Evolutionary conservation across 2,113 vertebrate species (phyloP).

Genomic region (Neomonachus schauinslandi): DNA sequence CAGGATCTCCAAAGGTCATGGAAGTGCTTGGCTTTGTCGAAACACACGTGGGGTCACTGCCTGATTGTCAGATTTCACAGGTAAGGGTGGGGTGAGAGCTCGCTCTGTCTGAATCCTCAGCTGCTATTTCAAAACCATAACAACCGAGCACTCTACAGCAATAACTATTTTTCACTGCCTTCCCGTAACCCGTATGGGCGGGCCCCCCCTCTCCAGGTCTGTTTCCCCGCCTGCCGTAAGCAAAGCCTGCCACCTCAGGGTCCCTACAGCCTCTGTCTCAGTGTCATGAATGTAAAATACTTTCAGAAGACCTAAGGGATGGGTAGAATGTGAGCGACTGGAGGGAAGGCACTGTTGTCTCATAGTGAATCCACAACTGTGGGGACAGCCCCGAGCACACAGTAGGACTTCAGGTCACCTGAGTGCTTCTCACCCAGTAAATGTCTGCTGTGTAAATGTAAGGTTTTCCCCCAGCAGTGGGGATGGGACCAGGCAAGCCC

Average conservation of each 20-base stretch:
- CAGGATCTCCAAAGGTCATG: fast-evolving
- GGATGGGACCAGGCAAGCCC: fast-evolving
- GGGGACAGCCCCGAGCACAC: fast-evolving
- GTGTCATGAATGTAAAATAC: neutral
- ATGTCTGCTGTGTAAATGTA: fast-evolving
- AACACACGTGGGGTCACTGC: fast-evolving
- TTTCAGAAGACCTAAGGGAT: fast-evolving
- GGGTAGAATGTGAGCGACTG: fast-evolving
- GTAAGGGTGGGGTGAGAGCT: fast-evolving
- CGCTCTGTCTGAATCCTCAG: no score
- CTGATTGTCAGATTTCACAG: fast-evolving
- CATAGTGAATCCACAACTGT: fast-evolving
- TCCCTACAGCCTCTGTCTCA: fast-evolving
- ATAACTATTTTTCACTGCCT: fast-evolving
- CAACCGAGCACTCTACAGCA: fast-evolving
- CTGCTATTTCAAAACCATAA: fast-evolving
- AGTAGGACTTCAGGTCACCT: fast-evolving
- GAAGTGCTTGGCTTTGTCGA: neutral
- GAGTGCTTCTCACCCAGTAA: fast-evolving
- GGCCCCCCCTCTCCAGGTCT: neutral
- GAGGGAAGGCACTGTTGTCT: fast-evolving
- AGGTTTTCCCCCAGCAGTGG: fast-evolving
- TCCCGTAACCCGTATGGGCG: fast-evolving
- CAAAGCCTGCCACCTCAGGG: fast-evolving
- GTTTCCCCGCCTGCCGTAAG: neutral